Conservation (phyloP, 2,113 vertebrate species). For the Mustelus asterias region DNA sequence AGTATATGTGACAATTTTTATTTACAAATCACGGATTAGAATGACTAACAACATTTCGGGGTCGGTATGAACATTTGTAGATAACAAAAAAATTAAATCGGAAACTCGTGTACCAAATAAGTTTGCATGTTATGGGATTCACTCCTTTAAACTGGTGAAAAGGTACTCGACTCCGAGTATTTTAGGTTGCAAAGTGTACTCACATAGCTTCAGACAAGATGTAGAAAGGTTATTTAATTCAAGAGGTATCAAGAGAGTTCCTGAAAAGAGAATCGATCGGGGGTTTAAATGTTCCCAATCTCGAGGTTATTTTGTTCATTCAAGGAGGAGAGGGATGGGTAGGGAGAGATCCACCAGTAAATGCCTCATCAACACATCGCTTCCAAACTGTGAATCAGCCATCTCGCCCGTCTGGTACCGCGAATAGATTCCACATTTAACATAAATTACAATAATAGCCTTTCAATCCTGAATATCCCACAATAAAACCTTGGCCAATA, state of each 20-base stretch:
- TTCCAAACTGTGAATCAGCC: background rate
- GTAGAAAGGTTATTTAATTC: background rate
- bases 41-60: background rate
- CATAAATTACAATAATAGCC: background rate
- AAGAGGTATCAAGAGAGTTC: background rate
- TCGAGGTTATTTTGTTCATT: background rate
- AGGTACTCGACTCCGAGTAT: background rate
- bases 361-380: background rate
- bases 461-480: background rate
- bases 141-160: background rate
- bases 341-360: background rate
- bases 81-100: background rate
- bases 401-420: background rate
- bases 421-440: background rate
- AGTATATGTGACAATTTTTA: background rate
- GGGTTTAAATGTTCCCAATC: background rate
- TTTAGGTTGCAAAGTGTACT: background rate
- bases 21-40: background rate
- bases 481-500: background rate
- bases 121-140: background rate
- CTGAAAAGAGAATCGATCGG: background rate
- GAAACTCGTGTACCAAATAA: background rate
- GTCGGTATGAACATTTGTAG: background rate
- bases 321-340: background rate
- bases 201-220: background rate